Evolutionary conservation across 2,888 invertebrate genomes (phyloP), one percentile per base, ranked within the genome.

Genomic region (Ormyrus nitidulus): DNA sequence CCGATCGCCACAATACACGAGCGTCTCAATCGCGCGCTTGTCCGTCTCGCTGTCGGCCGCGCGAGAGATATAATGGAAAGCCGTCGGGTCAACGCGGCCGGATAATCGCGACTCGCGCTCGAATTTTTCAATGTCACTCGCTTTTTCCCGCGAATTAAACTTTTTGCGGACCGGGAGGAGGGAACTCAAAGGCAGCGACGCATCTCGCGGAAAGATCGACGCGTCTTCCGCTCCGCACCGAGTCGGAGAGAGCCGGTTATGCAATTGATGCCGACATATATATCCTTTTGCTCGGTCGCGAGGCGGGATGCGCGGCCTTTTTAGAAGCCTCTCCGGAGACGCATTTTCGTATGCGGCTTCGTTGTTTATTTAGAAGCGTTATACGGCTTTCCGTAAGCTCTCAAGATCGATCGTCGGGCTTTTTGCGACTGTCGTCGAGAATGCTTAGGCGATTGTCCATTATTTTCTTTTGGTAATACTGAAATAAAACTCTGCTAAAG

Each of bases 71-170:
- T 62, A 62, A 73, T 73, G 59, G 58, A 56, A 11, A 54, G 48
- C n/a, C 53, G 34, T n/a, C 51, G 56, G 72, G 72, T 72, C 61
- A 72, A 44, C 7, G 69, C 56, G 69, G 54, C 4, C 34, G 34
- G 34, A 34, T 34, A 34, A 34, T 34, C 49, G 59, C 59, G 51
- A 2, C 8, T n/a, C 59, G 59, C 34, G n/a, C 53, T 8, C 56
- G 56, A 58, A 77, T 71, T 77, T 71, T 77, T 77, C 65, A 77
- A 58, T 77, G 71, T 77, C 70, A n/a, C 34, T 44, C 48, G 48
- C n/a, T 69, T 58, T 64, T 70, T 64, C 53, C 58, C 59, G 75
- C 48, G 65, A 68, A 75, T 75, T 59, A 59, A 66, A 34, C 66
- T 75, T 68, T 68, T 75, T 75, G 58, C 51, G 19, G 2, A 2